Base-by-base conservation (phyloP, 1,140 invertebrate genomes). In the Drosophila athabasca region DNA sequence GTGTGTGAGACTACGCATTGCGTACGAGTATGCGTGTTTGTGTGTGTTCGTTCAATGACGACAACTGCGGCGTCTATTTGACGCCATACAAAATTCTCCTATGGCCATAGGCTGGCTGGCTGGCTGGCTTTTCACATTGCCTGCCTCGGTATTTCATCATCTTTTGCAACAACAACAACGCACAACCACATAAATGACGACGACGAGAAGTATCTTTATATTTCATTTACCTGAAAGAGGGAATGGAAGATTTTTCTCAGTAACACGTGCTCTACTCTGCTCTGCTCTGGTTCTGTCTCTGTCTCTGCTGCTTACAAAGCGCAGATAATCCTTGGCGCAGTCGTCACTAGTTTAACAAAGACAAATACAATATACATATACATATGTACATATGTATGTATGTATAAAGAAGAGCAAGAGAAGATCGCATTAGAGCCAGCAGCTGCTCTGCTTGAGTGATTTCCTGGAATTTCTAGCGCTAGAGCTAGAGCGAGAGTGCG, bases 121-220 rank as follows among this genome's bases (percentile, higher is more conserved):
- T n/a, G 45, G 49, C 62, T 74, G 72, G 70, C 60, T 52, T 74
- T 75, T 76, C 51, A 59, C 69, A 45, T 64, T 73, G 52, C 58
- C 68, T 68, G 66, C 35, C 39, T 51, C 64, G 55, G 44, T 67
- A 76, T 76, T 76, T 76, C 72, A 76, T 76, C 62, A 76, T 68
- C 49, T 75, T 66, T 50, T 45, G 53, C 60, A 64, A 64, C 59
- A 72, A 64, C 59, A 72, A 64, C 31, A 57, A 64, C 31, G 52
- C n/a, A 54, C 35, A 35, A 50, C 24, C 15, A 11, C 15, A 17
- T 35, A n/a, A 5, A 54, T 39, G 8, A 24, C 35, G 5, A 24
- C 41, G n/a, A 57, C 22, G 15, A 57, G 15, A 19, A 15, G 29
- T 48, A 39, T 52, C 7, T 52, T 52, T 52, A 24, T 35, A 11